These are phyloP conservation scores for Todiramphus chloris DNA, from an alignment of 2,113 vertebrate species.

Conservation along the genomic window DNA sequence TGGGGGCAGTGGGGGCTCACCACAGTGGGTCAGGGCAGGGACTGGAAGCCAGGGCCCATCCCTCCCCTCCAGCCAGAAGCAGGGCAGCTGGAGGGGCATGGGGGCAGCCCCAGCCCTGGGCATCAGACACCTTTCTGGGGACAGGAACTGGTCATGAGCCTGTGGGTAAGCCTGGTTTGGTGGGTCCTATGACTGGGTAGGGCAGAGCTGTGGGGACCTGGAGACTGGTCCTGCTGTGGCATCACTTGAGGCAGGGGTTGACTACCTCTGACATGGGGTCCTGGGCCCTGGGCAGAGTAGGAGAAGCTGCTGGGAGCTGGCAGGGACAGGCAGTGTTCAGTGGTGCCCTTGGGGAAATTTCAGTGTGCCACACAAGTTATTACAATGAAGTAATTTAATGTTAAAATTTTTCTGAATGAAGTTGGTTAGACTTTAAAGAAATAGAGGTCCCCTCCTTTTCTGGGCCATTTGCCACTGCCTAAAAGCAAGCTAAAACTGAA, in stretches of 20 bases:
- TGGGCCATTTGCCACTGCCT: not conserved
- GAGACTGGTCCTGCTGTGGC: fast-evolving
- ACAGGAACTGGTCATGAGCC: fast-evolving
- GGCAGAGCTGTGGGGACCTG: not conserved
- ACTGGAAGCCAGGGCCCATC: not conserved
- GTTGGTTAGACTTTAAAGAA: not conserved
- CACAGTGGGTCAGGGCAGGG: too few relatives aligned
- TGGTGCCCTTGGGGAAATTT: not conserved
- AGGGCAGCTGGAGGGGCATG: fast-evolving
- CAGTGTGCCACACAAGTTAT: not conserved
- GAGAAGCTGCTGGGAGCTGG: too few relatives aligned
- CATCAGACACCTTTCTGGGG: not conserved
- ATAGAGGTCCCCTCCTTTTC: not conserved
- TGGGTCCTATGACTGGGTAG: fast-evolving
- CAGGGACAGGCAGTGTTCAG: not conserved
- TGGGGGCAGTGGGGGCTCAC: fast-evolving
- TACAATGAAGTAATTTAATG: not conserved
- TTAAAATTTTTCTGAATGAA: not conserved
- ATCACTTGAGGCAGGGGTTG: not conserved
- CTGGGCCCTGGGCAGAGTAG: not conserved
- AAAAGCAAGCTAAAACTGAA: not conserved
- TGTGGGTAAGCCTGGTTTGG: fast-evolving
- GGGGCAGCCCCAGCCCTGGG: fast-evolving
- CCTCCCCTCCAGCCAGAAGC: fast-evolving
- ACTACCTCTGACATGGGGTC: not conserved